Base-by-base conservation (phyloP, 1,140 invertebrate genomes). In the Dryas iulia region DNA sequence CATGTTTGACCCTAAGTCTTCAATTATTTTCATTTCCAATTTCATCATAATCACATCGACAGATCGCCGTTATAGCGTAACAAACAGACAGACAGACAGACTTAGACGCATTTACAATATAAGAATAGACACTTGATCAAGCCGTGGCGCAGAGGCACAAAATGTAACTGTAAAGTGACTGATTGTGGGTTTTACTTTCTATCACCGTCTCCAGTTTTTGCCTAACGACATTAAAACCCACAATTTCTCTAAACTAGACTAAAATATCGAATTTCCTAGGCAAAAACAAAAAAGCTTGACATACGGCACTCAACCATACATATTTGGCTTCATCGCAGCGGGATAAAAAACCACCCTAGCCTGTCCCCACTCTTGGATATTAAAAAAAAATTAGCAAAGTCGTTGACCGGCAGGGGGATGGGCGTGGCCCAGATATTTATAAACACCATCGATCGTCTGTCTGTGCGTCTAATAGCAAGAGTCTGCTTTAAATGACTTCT, bases 401-500 rank as follows among this genome's bases (percentile, higher is more conserved):
- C 72, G 67, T 68, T 70, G 72, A 74, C 69, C 72, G 65, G 35
- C 47, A 47, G 69, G 58, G 71, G 65, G 58, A 31, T 14, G 56
- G 73, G 64, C 70, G 66, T 69, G 73, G 59, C 64, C 56, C 62
- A 56, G 35, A 61, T 77, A 77, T 77, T 77, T 73, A 75, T 77
- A 77, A 75, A 67, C 71, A 39, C 33, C 76, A 75, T 78, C 76
- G 76, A 78, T 78, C 76, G 61, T 14, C 12, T 73, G 73, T 75
- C 58, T 61, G 39, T 3, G 14, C 28, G 52, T 56, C 54, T 56
- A 35, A 61, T 52, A 52, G 24, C 39, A 28, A 52, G 10, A 39
- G 39, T 61, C 18, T 61, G 33, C 26, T 30, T 28, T 58, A n/a
- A 58, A 58, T 58, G 56, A 58, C 31, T 61, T 47, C 30, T 39